A percentile compares a stretch with the other conserved stretches of the same genome.
These are phyloP conservation scores for Mesopsocus fuscifrons DNA, from an alignment of 2,888 invertebrate species.

Conservation along the genomic window DNA sequence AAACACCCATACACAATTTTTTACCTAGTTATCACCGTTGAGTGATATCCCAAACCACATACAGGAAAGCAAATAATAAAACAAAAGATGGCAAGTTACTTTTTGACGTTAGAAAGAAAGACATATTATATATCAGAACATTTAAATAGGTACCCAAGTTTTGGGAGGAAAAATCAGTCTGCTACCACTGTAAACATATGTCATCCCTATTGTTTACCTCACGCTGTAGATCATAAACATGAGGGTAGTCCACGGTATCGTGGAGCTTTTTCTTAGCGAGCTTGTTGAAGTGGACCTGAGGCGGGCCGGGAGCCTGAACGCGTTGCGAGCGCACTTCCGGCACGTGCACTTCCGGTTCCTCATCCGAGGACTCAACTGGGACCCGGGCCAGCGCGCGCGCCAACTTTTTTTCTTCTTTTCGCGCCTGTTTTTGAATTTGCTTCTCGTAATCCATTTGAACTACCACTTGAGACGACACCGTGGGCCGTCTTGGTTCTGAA, in stretches of 20 bases:
- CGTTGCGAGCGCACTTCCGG: conserved; percentile 30
- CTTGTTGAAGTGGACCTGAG: conserved; percentile 20
- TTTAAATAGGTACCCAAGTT: no score
- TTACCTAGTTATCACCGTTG: conserved; percentile 6
- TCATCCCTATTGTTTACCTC: no score
- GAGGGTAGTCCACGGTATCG: conserved; percentile 46
- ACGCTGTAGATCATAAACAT: conserved; percentile 67
- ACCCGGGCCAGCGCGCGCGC: conserved; percentile 26
- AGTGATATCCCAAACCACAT: conserved; percentile 4
- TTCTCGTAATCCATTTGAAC: conserved; percentile 73
- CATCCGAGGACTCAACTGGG: conserved; percentile 28
- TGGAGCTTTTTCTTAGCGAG: conserved; percentile 21
- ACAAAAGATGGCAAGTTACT: not conserved
- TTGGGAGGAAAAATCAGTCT: no score
- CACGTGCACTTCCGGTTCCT: conserved; percentile 30
- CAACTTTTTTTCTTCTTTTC: conserved; percentile 61
- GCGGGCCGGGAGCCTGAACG: conserved; percentile 12
- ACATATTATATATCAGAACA: no score
- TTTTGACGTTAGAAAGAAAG: no score
- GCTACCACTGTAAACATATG: no score
- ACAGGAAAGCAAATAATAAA: not conserved
- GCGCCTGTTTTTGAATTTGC: conserved; percentile 47
- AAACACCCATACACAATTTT: conserved; percentile 12
- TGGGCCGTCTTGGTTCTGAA: conserved; percentile 28
- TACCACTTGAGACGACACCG: conserved; percentile 60